Base-by-base conservation (phyloP, 92 coral and sea anemone genomes). In the Epizoanthus ramosus region DNA sequence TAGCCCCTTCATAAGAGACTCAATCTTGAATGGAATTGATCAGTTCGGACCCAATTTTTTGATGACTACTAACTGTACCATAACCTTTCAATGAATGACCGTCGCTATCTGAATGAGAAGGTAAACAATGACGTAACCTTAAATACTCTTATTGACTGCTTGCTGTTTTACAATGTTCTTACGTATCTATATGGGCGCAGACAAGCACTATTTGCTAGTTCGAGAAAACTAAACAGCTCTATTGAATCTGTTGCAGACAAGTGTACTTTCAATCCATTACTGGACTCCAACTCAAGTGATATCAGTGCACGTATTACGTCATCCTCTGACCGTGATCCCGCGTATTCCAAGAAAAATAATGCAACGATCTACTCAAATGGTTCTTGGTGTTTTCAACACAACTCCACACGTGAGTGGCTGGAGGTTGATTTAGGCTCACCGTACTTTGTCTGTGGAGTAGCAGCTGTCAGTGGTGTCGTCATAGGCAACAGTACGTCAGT, bases 341-440 rank as follows among this genome's bases (percentile, higher is more conserved):
- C 45, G 1, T 39, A 66, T 9, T 66, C 45, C 3, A 41, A n/a
- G 28, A 25, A 24, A 14, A 66, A 66, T 23, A 66, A 66, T 23
- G 45, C 6, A 22, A 66, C 71, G 37, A 47, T 73, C 19, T 7
- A 16, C 37, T 45, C 39, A 17, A 24, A 28, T 13, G 28, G 16
- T 37, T 6, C 57, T 17, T 73, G 79, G 79, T 73, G 79, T 41
- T 59, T 59, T 22, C 5, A 52, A n/a, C 8, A 18, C 12, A 73
- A 47, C 21, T 35, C 79, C 3, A 19, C 79, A 9, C 57, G 45
- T 41, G 63, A 73, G 79, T 73, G 79, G 79, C 23, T 73, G n/a
- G 39, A 73, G 21, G 63, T 73, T 37, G 79, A 73, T 25, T 73
- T 73, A 47, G 79, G 79, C 22, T 4, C 58, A n/a, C 19, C 61